phyloP scores from a whole-genome alignment of 2,113 vertebrate species.

The Protomyctophum bolini region DNA sequence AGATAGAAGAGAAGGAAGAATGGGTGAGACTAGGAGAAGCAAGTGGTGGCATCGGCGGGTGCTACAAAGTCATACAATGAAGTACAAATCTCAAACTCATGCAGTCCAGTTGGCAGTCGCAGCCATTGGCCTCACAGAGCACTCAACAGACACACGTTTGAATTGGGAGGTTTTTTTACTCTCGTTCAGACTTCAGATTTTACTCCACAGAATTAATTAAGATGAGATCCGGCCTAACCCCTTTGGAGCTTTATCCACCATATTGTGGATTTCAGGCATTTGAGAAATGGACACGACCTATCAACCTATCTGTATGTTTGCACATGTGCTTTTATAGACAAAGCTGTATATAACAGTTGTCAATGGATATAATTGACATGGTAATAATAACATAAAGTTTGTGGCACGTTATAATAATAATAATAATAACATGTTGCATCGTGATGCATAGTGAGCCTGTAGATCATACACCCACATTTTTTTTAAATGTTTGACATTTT shows the following conservation, averaged over 20 bases:
- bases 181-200: slow-evolving; percentile 78
- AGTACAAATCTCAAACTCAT: slow-evolving; percentile 24
- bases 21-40: not conserved
- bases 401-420: not conserved
- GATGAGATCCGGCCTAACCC: slow-evolving; percentile 69
- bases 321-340: slow-evolving; percentile 58
- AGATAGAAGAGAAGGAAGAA: slow-evolving; percentile 34
- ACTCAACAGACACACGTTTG: slow-evolving; percentile 52
- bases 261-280: slow-evolving; percentile 75
- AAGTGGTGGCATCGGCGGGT: not conserved
- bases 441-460: too few relatives aligned
- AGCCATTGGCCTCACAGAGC: slow-evolving; percentile 42
- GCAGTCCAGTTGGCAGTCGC: slow-evolving; percentile 48
- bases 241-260: slow-evolving; percentile 73
- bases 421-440: not conserved
- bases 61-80: slow-evolving; percentile 19
- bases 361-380: slow-evolving; percentile 46
- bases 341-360: slow-evolving; percentile 24
- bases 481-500: too few relatives aligned
- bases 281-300: slow-evolving; percentile 71
- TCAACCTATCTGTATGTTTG: slow-evolving; percentile 50
- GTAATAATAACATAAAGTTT: slow-evolving; percentile 56
- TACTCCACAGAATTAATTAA: slow-evolving; percentile 78
- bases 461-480: too few relatives aligned
- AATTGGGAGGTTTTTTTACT: slow-evolving; percentile 57